Base-by-base conservation (phyloP, 2,888 invertebrate genomes). In the Theretra japonica region DNA sequence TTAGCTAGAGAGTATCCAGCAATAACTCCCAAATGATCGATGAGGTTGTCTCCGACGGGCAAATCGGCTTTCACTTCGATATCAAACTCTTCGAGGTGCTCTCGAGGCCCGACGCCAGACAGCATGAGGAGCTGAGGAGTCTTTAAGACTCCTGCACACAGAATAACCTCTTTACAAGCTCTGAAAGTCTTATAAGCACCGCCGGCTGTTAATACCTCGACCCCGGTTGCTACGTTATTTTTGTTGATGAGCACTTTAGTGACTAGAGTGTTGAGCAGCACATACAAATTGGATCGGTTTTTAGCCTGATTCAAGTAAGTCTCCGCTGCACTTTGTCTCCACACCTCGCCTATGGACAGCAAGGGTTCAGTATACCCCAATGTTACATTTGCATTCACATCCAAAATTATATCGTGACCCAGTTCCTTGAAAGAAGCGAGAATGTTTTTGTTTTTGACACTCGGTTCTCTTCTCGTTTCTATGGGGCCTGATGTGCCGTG, bases 61-160 rank as follows among this genome's bases (percentile, higher is more conserved):
- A 71, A 71, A 19, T 71, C 68, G 17, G 71, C 28, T n/a, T 80
- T 48, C 0, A 86, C 80, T 0, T 73, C 4, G 2, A 89, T 87
- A 19, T 76, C 77, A 0, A 79, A 58, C 0, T 77, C 72, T 3
- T 76, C 70, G 3, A 89, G 77, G 4, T 82, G 79, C 11, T 76
- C 70, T 6, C 73, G 73, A 3, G 85, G 84, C 3, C 89, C 89
- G 8, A 89, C 78, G 0, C 89, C 89, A 3, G 89, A 87, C 4
- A 84, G 73, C 85, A 85, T 83, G 2, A 89, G 74, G 0, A 89
- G 56, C 69, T 85, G 78, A 0, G 89, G 83, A 6, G 82, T 78
- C 30, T 79, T 82, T 7, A 89, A 73, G 0, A 85, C 82, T 17
- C 89, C 89, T 1, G 85, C 84, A 4, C 83, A 76, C 11, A 88